Base-by-base conservation (phyloP, 92 coral and sea anemone genomes). In the Umimayanthus chanpuru region DNA sequence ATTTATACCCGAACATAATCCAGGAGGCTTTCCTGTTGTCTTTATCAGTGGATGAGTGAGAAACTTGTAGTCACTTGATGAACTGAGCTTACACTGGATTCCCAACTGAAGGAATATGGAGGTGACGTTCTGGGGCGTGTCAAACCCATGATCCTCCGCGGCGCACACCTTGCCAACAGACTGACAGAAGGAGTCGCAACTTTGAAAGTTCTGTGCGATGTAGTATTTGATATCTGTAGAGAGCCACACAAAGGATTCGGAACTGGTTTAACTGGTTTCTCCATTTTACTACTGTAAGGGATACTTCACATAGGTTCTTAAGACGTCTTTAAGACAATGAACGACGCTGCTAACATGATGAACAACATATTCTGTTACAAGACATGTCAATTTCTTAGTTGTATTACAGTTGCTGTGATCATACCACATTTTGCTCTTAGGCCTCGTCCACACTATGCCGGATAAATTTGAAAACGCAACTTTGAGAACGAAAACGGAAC, bases 1-100 rank as follows among this genome's bases (percentile, higher is more conserved):
- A 3, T 2, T 3, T 9, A 47, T 77, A 9, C 81, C 81, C 5
- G 36, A n/a, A 77, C 81, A 77, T 10, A 77, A 29, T n/a, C 81
- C 81, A 77, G 81, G 65, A 21, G 65, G 64, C 47, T 47, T 77
- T 77, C 81, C 81, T 3, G 81, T 77, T 25, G 81, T 77, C 10
- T 12, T 14, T 47, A 77, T 26, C 11, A 23, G 61, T 43, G 81
- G 81, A 9, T 77, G 29, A 47, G 38, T 77, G 30, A 32, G 18
- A 18, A 47, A 21, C 26, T 2, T n/a, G 39, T 43, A 77, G 14
- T n/a, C 20, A 23, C 7, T 77, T 9, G 61, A 25, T 23, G 61
- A 20, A 77, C 28, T 25, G 39, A 44, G n/a, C 2, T n/a, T 28
- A 77, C 81, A 77, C 16, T 28, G 5, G 29, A 49, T 47, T 47